Conservation (phyloP, 2,888 invertebrate species). For the Choristoneura rosaceana region DNA sequence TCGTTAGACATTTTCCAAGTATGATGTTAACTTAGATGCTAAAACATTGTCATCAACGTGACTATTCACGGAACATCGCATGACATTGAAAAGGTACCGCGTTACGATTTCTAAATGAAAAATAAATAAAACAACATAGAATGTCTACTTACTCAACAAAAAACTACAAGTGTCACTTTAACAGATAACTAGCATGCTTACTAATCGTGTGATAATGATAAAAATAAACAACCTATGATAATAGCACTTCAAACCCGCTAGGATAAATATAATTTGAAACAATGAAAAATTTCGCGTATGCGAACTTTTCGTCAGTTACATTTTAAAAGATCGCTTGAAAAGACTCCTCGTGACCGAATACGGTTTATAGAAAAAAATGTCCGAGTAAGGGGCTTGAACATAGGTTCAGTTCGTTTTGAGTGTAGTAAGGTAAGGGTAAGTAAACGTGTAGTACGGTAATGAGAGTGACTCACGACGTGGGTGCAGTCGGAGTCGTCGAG, state of each 20-base stretch:
- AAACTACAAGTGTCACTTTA: background rate
- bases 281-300: background rate
- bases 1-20: background rate
- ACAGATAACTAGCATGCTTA: background rate
- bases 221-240: background rate
- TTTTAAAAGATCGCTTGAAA: background rate
- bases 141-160: background rate
- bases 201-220: background rate
- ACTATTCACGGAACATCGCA: conserved; percentile 42
- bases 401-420: background rate
- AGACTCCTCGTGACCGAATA: background rate
- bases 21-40: conserved; percentile 22
- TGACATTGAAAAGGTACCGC: conserved; percentile 59
- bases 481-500: conserved; percentile 94
- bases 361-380: background rate
- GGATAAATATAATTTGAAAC: background rate
- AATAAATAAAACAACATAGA: background rate
- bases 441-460: background rate
- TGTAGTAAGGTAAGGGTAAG: background rate
- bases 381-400: background rate
- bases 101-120: background rate
- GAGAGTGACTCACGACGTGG: conserved; percentile 91
- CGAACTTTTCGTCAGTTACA: background rate
- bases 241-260: conserved; percentile 1
- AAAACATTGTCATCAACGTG: conserved; percentile 61